phyloP scores from a whole-genome alignment of 2,113 vertebrate species.

The Dicrurus megarhynchus region DNA sequence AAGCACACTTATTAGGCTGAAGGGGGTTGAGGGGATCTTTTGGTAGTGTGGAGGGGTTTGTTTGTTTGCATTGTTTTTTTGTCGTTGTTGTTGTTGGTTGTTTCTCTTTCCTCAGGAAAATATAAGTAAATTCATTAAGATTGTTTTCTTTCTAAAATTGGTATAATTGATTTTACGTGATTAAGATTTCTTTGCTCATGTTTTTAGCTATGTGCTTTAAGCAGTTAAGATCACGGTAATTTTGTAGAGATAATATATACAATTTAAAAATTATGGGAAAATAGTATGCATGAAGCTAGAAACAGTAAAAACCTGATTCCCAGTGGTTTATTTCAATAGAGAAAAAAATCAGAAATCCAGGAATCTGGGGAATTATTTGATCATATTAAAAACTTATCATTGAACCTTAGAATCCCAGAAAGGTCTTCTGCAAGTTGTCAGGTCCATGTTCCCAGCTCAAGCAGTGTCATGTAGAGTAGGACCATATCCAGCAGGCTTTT shows the following conservation, averaged over 20 bases:
- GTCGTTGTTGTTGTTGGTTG: too few species aligned
- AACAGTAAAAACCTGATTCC: neutral
- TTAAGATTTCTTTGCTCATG: neutral
- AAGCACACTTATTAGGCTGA: neutral
- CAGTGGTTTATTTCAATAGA: neutral
- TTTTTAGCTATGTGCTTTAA: neutral
- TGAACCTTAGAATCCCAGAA: neutral
- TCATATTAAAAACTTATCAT: neutral
- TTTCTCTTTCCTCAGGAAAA: neutral
- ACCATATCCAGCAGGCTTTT: neutral
- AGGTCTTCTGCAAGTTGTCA: neutral
- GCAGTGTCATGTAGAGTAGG: neutral
- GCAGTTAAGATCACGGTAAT: neutral
- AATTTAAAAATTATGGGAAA: neutral
- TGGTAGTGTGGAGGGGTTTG: too few species aligned
- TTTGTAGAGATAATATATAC: neutral
- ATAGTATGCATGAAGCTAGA: neutral
- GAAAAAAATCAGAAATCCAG: neutral
- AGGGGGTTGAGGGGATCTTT: neutral
- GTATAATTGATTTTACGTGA: neutral
- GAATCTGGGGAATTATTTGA: neutral
- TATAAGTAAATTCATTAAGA: neutral
- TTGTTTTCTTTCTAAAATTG: neutral
- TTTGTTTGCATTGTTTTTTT: neutral
- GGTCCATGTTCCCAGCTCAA: neutral